Base-by-base conservation (phyloP, 1,140 invertebrate genomes). In the Berghia stephanieae region DNA sequence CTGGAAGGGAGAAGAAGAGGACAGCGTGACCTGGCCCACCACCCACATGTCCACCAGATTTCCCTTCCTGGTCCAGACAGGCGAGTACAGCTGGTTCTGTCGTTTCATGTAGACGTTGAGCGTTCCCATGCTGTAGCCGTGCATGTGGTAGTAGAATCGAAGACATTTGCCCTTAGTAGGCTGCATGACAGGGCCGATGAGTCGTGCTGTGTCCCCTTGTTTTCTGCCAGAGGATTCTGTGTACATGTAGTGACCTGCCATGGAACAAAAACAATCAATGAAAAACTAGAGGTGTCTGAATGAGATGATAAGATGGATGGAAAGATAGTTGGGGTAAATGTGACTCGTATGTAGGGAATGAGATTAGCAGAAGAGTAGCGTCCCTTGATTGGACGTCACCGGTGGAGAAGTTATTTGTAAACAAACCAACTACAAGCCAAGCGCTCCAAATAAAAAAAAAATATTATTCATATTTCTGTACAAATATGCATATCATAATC, bases 91-190 rank as follows among this genome's bases (percentile, higher is more conserved):
- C 8, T 57, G 75, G 8, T 52, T 74, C 49, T 83, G 72, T 6
- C 57, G 31, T 43, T 76, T 77, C 31, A 77, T 31, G 43, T 81
- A 83, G 24, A 87, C 78, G 77, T 83, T 86, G 46, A 87, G 71
- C 6, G 85, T 81, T 42, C 87, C 87, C 16, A 85, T 85, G 34
- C 79, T 78, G 1, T 16, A 36, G 24, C 94, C 94, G 82, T 91
- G 94, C 94, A 95, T 95, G 83, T 95, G 94, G 82, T 90, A 93
- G 90, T 91, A 95, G 85, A 95, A 94, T 13, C 71, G 81, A 38
- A 88, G 49, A 70, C 86, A 88, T 40, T 79, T 76, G 10, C 81
- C 82, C 42, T 69, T 69, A 16, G 84, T 84, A n/a, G 83, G 76
- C 36, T 77, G 80, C 55, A 86, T 82, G 10, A 63, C 63, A 18